Conservation (phyloP, 2,113 vertebrate species). For the Neopipo cinnamomea region DNA sequence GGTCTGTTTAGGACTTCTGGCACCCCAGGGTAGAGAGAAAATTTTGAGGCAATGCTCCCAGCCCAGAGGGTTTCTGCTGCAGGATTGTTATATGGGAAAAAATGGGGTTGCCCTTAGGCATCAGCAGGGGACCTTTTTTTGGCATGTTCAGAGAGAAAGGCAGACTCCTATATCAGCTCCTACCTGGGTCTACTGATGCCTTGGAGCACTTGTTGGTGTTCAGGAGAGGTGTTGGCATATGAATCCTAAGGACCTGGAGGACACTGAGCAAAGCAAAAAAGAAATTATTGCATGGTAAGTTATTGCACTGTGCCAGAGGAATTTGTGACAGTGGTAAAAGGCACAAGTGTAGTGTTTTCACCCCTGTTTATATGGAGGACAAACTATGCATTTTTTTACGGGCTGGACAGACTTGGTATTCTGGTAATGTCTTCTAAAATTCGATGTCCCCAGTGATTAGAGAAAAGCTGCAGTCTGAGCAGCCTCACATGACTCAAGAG, state of each 20-base stretch:
- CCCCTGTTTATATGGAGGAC: not conserved
- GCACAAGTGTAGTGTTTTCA: not conserved
- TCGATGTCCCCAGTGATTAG: not conserved
- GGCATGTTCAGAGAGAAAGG: not conserved
- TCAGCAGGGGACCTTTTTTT: not conserved
- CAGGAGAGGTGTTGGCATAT: not conserved
- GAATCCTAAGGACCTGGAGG: not conserved
- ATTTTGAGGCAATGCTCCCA: not conserved
- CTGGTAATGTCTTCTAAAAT: not conserved
- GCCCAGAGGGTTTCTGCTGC: not conserved
- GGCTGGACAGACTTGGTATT: not conserved
- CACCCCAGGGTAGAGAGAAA: not conserved
- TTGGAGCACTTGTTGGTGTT: not conserved
- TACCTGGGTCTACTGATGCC: rapidly evolving
- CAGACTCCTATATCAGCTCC: not conserved
- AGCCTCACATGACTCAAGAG: not conserved
- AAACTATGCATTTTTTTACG: not conserved
- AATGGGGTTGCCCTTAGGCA: not conserved
- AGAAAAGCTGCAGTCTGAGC: not conserved
- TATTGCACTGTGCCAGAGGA: not conserved
- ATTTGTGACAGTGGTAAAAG: not conserved
- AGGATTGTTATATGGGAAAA: not conserved
- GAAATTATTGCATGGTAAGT: not conserved
- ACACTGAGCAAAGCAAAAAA: not conserved
- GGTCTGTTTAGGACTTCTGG: not conserved